Conservation (phyloP, 2,888 invertebrate genomes). For the Nymphalis polychloros region DNA sequence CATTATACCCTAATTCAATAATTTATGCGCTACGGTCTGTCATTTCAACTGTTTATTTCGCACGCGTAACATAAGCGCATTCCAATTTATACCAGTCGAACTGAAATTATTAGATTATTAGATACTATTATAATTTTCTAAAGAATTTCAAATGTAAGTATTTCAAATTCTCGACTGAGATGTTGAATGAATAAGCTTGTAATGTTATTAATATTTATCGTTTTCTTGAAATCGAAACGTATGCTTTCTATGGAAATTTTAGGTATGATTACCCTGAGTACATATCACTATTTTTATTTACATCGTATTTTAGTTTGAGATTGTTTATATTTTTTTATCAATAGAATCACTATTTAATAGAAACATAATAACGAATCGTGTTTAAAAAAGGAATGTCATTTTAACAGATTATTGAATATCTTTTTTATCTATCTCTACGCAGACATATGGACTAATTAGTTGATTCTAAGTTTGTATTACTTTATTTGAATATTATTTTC, state of each 20-base stretch:
- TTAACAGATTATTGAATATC: no score
- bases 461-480: no score
- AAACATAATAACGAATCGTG: no score
- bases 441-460: no score
- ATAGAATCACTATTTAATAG: not conserved
- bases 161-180: slow-evolving; percentile 19
- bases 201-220: slow-evolving; percentile 27
- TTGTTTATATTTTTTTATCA: not conserved
- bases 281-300: not conserved
- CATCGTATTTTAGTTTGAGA: not conserved
- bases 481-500: no score
- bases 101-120: slow-evolving; percentile 19
- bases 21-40: slow-evolving; percentile 21
- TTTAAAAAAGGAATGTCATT: no score
- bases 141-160: slow-evolving; percentile 26
- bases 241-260: slow-evolving; percentile 16
- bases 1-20: slow-evolving; percentile 17
- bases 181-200: slow-evolving; percentile 17
- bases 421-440: no score
- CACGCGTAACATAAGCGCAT: slow-evolving; percentile 28
- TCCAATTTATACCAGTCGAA: slow-evolving; percentile 16
- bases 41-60: slow-evolving; percentile 25
- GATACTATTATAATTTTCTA: slow-evolving; percentile 17
- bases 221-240: slow-evolving; percentile 13
- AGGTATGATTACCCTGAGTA: not conserved